These are phyloP conservation scores for Tragopan temminckii DNA, from an alignment of 2,797 vertebrate species.

Conservation along the genomic window DNA sequence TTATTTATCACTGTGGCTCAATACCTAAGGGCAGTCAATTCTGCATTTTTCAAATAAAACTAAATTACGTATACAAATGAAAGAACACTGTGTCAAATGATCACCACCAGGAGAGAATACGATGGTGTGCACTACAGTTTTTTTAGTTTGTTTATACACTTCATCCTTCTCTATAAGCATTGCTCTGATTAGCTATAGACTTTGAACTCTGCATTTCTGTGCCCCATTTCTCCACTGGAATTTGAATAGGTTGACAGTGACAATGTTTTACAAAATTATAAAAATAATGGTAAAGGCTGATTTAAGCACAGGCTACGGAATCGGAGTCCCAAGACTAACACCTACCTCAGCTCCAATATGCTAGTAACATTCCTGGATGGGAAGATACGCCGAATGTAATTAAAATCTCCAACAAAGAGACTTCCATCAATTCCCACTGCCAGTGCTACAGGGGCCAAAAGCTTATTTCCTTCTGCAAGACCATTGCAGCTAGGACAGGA, in stretches of 20 bases:
- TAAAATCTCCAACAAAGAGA: constrained; percentile 97
- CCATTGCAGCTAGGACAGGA: constrained; percentile 99
- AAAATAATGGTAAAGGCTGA: constrained; percentile 69
- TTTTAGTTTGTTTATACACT: neutral
- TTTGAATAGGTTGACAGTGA: constrained; percentile 62
- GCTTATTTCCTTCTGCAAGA: constrained; percentile 97
- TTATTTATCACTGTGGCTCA: neutral
- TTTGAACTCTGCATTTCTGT: constrained; percentile 72
- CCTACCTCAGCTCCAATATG: constrained; percentile 96
- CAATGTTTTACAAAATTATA: constrained; percentile 72
- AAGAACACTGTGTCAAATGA: neutral
- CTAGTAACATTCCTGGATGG: constrained; percentile 97
- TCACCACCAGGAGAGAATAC: neutral
- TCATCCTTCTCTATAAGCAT: neutral
- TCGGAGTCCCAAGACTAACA: neutral
- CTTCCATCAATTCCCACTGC: constrained; percentile 96
- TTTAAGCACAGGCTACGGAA: constrained; percentile 53
- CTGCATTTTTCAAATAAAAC: neutral
- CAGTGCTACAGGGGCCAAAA: constrained; percentile 95
- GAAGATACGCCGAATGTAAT: constrained; percentile 96
- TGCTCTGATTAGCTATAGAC: neutral
- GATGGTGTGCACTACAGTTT: neutral
- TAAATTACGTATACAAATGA: neutral
- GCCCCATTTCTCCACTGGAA: constrained; percentile 78
- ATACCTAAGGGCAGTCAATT: neutral